These are phyloP conservation scores for Marmota monax DNA, from an alignment of 2,113 vertebrate species.

Conservation along the genomic window DNA sequence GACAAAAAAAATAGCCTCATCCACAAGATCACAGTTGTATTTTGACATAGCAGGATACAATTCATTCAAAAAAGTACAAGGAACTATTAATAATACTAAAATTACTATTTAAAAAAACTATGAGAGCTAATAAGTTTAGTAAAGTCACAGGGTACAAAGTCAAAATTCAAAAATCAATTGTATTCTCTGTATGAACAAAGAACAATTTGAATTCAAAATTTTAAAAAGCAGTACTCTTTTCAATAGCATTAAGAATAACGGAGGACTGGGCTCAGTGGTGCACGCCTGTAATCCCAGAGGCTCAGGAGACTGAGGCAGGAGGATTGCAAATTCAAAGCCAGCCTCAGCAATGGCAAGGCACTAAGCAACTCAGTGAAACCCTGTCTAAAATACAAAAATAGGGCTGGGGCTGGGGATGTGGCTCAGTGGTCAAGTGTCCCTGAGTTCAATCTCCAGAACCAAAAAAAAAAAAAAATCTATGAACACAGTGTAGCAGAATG, in stretches of 20 bases:
- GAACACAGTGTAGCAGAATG: background rate
- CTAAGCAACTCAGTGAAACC: too few species aligned
- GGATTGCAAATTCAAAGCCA: too few species aligned
- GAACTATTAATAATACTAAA: background rate
- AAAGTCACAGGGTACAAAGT: background rate
- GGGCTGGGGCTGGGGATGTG: too few species aligned
- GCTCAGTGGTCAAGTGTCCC: too few species aligned
- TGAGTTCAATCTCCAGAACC: too few species aligned
- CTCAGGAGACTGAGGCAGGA: too few species aligned
- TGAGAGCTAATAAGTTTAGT: background rate
- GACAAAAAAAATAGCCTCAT: too few species aligned
- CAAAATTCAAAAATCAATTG: background rate
- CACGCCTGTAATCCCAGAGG: too few species aligned
- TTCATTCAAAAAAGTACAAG: background rate
- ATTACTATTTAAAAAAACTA: background rate
- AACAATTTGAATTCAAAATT: background rate
- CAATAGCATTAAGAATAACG: too few species aligned
- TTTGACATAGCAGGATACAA: background rate
- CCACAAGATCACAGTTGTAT: background rate
- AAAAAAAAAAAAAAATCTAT: too few species aligned
- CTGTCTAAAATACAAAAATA: too few species aligned
- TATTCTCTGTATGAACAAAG: background rate
- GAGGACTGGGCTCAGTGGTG: background rate
- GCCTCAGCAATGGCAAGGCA: too few species aligned
- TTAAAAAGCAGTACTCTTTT: background rate